A percentile compares a stretch with the other conserved stretches of the same genome.
phyloP scores from a whole-genome alignment of 1,140 invertebrate species.

The Anthonomus grandis region DNA sequence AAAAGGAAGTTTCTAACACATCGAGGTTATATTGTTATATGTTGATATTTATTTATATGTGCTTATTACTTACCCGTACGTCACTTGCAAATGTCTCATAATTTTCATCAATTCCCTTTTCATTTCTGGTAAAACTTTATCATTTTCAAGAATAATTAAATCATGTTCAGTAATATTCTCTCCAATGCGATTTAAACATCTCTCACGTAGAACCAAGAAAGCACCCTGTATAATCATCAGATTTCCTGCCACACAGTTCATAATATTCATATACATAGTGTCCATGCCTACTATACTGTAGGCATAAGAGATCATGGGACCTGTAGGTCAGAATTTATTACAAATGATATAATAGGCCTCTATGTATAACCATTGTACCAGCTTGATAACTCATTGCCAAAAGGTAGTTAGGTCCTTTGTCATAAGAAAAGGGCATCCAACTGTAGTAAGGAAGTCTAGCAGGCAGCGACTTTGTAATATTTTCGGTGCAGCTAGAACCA shows the following conservation, averaged over 20 bases:
- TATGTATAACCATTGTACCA: too few species aligned
- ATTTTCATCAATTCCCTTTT: slow-evolving; percentile 38
- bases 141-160: slow-evolving; percentile 22
- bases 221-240: slow-evolving; percentile 41
- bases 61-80: slow-evolving; percentile 35
- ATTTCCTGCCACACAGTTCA: slow-evolving; percentile 40
- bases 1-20: too few species aligned
- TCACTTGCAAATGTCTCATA: slow-evolving; percentile 38
- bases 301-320: slow-evolving; percentile 42
- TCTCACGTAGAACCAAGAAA: slow-evolving; percentile 33
- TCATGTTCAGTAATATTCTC: too few species aligned
- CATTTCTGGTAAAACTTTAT: slow-evolving; percentile 25
- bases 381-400: slow-evolving; percentile 39
- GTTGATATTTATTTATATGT: too few species aligned
- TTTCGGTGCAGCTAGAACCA: background rate
- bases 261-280: slow-evolving; percentile 43
- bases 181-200: slow-evolving; percentile 17
- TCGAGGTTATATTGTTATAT: too few species aligned
- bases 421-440: slow-evolving; percentile 40
- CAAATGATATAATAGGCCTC: too few species aligned
- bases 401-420: slow-evolving; percentile 33
- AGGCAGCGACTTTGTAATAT: slow-evolving; percentile 15
- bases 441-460: slow-evolving; percentile 37
- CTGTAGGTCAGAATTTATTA: too few species aligned
- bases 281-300: slow-evolving; percentile 44